Evolutionary conservation across 2,888 invertebrate species (phyloP).

Genomic region (Ennomos erosarius): DNA sequence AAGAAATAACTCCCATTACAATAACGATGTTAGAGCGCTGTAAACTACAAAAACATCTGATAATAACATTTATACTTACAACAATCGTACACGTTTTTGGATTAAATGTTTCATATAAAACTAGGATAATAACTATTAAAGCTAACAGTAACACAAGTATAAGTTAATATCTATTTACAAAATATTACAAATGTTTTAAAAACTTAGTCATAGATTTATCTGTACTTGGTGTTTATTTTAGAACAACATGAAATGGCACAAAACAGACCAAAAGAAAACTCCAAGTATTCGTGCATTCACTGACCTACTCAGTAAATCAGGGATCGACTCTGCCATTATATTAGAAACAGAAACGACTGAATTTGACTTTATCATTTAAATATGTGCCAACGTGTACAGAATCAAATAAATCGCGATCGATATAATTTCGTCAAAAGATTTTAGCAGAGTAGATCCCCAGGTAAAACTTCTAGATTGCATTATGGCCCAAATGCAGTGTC

Average conservation of each 20-base stretch:
- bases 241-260: slow-evolving; percentile 42
- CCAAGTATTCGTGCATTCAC: slow-evolving; percentile 27
- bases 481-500: background rate
- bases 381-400: too few relatives aligned
- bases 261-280: slow-evolving; percentile 34
- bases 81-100: slow-evolving; percentile 77
- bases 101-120: slow-evolving; percentile 53
- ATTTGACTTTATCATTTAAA: too few relatives aligned
- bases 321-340: background rate
- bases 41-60: slow-evolving; percentile 41
- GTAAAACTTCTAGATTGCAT: too few relatives aligned
- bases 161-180: slow-evolving; percentile 82
- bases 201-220: slow-evolving; percentile 27
- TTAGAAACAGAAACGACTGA: too few relatives aligned
- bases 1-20: slow-evolving; percentile 38
- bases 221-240: slow-evolving; percentile 40
- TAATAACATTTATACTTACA: slow-evolving; percentile 48
- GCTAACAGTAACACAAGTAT: slow-evolving; percentile 77
- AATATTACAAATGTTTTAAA: slow-evolving; percentile 67
- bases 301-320: background rate
- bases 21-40: slow-evolving; percentile 50
- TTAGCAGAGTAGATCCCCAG: too few relatives aligned
- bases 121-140: slow-evolving; percentile 81
- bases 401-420: too few relatives aligned
- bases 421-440: too few relatives aligned